These are phyloP conservation scores for Ferdinandea cuprea DNA, from an alignment of 2,888 invertebrate species.

Conservation along the genomic window DNA sequence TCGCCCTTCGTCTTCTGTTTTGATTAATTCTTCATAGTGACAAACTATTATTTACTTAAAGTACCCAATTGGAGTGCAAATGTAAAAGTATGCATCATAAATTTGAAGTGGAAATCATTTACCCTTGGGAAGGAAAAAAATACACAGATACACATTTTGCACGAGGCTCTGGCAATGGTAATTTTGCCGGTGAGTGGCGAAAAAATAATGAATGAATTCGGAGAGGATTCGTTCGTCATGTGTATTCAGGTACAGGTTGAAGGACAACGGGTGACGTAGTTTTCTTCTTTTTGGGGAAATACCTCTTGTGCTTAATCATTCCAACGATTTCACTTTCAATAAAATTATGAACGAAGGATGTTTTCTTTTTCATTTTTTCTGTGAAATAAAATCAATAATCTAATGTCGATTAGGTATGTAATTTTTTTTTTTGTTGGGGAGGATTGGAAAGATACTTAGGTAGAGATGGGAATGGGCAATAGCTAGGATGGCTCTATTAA, in stretches of 20 bases:
- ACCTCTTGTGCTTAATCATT: conserved; percentile 42
- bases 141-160: neutral
- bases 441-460: no score
- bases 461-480: no score
- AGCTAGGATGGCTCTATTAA: no score
- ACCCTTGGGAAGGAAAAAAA: conserved; percentile 10
- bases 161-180: neutral
- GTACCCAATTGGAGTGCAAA: conserved; percentile 39
- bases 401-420: neutral
- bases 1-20: conserved; percentile 11
- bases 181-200: conserved; percentile 8
- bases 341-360: neutral
- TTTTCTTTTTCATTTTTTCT: neutral
- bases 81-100: conserved; percentile 60
- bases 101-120: conserved; percentile 28
- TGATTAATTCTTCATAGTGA: conserved; percentile 62
- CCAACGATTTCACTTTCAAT: conserved; percentile 60
- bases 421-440: no score
- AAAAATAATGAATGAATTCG: conserved; percentile 44
- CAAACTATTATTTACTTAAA: conserved; percentile 58
- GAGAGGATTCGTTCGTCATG: conserved; percentile 1
- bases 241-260: conserved; percentile 13
- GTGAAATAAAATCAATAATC: conserved; percentile 18
- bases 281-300: neutral
- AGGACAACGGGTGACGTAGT: conserved; percentile 4